Evolutionary conservation across 1,140 invertebrate genomes (phyloP).

Genomic region (Drosophila sp.): DNA sequence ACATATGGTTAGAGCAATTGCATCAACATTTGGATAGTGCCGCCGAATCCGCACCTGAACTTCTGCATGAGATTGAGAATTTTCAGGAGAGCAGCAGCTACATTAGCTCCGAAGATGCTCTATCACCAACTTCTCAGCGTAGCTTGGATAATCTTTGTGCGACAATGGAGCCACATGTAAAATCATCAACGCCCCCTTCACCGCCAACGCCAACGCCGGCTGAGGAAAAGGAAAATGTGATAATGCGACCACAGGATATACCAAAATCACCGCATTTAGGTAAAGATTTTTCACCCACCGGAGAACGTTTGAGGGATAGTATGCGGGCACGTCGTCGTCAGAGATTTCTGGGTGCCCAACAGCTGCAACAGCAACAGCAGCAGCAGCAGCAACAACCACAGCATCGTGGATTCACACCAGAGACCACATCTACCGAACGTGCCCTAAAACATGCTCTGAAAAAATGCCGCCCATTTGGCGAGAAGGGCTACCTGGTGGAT

Average conservation of each 20-base stretch:
- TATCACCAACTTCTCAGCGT: slow-evolving; percentile 74
- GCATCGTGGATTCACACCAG: slow-evolving; percentile 51
- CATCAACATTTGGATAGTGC: slow-evolving; percentile 87
- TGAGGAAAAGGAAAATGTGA: slow-evolving; percentile 48
- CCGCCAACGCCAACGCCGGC: not conserved
- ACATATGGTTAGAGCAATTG: slow-evolving; percentile 91
- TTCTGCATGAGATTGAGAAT: slow-evolving; percentile 89
- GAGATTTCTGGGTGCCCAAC: slow-evolving; percentile 66
- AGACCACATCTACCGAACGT: slow-evolving; percentile 69
- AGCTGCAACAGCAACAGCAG: slow-evolving; percentile 18
- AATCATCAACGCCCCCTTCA: slow-evolving; percentile 1
- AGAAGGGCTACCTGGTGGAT: slow-evolving; percentile 77
- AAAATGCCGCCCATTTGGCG: slow-evolving; percentile 73
- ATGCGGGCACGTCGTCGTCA: slow-evolving; percentile 75
- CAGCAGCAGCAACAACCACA: slow-evolving; percentile 7
- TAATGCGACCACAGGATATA: slow-evolving; percentile 68
- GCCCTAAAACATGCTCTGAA: slow-evolving; percentile 71
- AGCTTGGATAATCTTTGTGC: slow-evolving; percentile 70
- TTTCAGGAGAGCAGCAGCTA: slow-evolving; percentile 84
- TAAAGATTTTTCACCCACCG: slow-evolving; percentile 82
- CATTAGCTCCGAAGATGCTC: slow-evolving; percentile 70
- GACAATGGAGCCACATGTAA: not conserved
- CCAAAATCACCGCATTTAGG: slow-evolving; percentile 81
- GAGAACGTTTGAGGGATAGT: slow-evolving; percentile 77
- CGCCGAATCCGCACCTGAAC: slow-evolving; percentile 86